Conservation (phyloP, 2,797 vertebrate species). For the Argyrosomus regius region DNA sequence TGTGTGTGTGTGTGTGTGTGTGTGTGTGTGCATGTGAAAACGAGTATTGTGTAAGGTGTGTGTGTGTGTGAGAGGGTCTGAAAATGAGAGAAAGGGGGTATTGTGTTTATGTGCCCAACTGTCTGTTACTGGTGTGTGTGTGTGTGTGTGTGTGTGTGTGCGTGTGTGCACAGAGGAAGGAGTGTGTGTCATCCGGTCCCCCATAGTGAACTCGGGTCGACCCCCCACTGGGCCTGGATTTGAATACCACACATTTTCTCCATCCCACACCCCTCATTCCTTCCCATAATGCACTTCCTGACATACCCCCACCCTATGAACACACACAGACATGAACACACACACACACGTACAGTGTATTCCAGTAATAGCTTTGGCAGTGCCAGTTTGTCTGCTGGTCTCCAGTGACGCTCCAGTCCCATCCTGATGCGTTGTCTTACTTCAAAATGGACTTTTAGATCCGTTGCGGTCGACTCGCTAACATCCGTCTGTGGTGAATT, state of each 20-base stretch:
- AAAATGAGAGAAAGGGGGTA: conserved; percentile 4
- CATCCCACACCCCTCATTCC: conserved; percentile 58
- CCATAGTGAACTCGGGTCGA: neutral
- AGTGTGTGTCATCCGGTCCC: conserved; percentile 31
- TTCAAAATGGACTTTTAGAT: conserved; percentile 18
- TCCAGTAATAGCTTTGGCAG: conserved; percentile 58
- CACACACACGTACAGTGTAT: conserved; percentile 26
- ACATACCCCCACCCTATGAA: neutral
- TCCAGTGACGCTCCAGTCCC: conserved; percentile 22
- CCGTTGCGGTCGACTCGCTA: neutral
- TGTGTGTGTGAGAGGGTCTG: neutral
- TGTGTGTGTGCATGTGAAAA: neutral
- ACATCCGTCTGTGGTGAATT: neutral
- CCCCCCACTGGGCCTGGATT: conserved; percentile 34
- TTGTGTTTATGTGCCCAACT: conserved; percentile 7
- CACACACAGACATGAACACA: conserved; percentile 27
- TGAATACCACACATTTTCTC: conserved; percentile 67
- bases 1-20: neutral
- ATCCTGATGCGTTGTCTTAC: neutral
- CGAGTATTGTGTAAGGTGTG: conserved; percentile 4
- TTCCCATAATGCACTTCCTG: conserved; percentile 71
- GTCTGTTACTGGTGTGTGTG: conserved; percentile 13
- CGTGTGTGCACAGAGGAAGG: neutral
- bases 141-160: conserved; percentile 6
- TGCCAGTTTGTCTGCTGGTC: conserved; percentile 48